Conservation (phyloP, 2,888 invertebrate genomes). For the Andrena minutula region DNA sequence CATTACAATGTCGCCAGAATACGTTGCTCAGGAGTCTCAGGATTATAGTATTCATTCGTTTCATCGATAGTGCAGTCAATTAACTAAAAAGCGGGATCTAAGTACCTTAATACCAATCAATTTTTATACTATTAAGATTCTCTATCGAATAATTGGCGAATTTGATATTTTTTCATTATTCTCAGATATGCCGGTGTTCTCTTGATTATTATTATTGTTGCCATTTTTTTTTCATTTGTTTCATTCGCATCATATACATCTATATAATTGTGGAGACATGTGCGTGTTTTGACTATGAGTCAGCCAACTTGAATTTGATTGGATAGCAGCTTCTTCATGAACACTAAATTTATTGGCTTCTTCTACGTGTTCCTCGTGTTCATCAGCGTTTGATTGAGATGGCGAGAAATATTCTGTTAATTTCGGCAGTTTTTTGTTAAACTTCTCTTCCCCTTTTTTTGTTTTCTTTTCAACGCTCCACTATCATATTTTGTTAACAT, state of each 20-base stretch:
- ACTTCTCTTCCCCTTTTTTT: neutral
- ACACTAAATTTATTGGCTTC: neutral
- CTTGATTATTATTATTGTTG: no score
- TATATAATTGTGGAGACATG: neutral
- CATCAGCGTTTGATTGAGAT: neutral
- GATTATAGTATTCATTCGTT: no score
- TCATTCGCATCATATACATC: no score
- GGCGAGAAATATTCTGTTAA: conserved; percentile 11
- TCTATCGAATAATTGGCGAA: conserved; percentile 1
- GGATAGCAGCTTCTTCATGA: neutral
- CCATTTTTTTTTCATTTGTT: no score
- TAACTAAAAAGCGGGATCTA: no score
- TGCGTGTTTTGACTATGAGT: neutral
- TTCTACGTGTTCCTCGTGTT: neutral
- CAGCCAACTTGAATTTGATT: neutral
- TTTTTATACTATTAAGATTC: no score
- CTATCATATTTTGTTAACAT: neutral
- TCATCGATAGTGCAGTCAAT: no score
- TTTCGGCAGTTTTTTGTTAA: conserved; percentile 2
- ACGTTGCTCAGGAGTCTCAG: no score
- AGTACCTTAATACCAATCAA: no score
- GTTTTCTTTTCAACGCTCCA: neutral
- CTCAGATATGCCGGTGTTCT: no score
- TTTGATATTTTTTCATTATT: neutral
- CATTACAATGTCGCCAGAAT: no score